Base-by-base conservation (phyloP, 2,113 vertebrate genomes). In the Anoplopoma fimbria region DNA sequence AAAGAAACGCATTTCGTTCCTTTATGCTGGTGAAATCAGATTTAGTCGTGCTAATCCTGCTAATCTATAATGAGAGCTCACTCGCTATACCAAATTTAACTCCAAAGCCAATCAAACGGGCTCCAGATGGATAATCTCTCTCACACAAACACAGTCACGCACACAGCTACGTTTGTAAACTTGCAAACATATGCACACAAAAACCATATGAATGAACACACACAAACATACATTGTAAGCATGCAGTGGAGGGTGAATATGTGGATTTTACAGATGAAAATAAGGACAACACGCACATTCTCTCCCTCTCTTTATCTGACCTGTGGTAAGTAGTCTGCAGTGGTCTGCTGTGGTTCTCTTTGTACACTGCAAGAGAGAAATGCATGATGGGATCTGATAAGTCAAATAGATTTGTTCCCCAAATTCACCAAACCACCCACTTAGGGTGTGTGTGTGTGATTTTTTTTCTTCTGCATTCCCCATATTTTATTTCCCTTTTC, bases 371-470 rank as follows among this genome's bases (percentile, higher is more conserved):
- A 75, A 69, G 69, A 87, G 77, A 90, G 73, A 88, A 84, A 71
- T 90, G 91, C 74, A 72, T 88, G 78, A 77, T 84, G 45, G 55
- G 34, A 95, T 94, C 94, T 90, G 94, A 95, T 95, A 92, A 92
- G 70, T 67, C 89, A 88, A 94, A 94, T 92, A 87, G 75, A 92
- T 93, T 60, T 71, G 60, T 93, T 90, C 90, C 90, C 88, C 74
- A 58, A 83, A 77, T 71, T 42, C 17, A 14, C 73, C 40, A 57
- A 84, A 79, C 92, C 91, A 91, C 91, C 89, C 92, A 92, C 81
- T 91, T 75, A 67, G 82, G 75, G 81, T 40, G 45, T 86, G 74
- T 88, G 53, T 69, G 3, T 38, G 36, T 38, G 9, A 1, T 68
- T 64, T 25, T 57, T 60, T 0, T 25, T 14, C 38, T 38, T 15